Conservation (phyloP, 2,888 invertebrate genomes). For the Sminthurides aquaticus region DNA sequence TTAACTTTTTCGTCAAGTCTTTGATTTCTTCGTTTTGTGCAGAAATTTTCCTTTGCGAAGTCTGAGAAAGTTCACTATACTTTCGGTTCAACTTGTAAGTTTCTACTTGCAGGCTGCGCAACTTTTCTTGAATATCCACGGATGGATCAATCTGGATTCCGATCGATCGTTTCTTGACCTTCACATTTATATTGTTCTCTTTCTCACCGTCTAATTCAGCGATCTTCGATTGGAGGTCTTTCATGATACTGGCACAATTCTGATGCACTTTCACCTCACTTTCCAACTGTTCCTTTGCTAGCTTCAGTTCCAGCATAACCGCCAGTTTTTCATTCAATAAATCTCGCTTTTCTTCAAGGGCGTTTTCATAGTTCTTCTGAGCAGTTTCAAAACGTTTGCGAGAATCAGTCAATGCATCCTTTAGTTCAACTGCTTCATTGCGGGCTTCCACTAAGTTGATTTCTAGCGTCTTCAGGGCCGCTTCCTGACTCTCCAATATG, state of each 20-base stretch:
- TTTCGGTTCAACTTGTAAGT: not conserved
- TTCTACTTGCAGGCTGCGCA: not conserved
- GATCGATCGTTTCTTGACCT: constrained; percentile 1
- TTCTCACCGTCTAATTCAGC: not conserved
- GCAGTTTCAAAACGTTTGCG: not conserved
- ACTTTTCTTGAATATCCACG: not conserved
- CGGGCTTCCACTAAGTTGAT: not conserved
- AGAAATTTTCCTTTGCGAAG: not conserved
- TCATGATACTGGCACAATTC: not conserved
- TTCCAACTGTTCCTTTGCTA: not conserved
- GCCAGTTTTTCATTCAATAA: not conserved
- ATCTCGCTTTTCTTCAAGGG: too few species aligned
- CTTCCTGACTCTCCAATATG: not conserved
- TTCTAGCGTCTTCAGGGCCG: not conserved
- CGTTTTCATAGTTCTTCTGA: not conserved
- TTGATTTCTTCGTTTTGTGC: not conserved
- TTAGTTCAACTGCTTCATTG: not conserved
- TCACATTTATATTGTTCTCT: not conserved
- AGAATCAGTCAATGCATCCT: not conserved
- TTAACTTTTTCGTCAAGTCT: not conserved
- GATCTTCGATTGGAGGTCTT: not conserved
- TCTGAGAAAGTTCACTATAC: not conserved
- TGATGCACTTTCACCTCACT: not conserved
- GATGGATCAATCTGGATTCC: not conserved
- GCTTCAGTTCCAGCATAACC: not conserved